Conservation (phyloP, 2,888 invertebrate species). For the Yponomeuta evonymella region DNA sequence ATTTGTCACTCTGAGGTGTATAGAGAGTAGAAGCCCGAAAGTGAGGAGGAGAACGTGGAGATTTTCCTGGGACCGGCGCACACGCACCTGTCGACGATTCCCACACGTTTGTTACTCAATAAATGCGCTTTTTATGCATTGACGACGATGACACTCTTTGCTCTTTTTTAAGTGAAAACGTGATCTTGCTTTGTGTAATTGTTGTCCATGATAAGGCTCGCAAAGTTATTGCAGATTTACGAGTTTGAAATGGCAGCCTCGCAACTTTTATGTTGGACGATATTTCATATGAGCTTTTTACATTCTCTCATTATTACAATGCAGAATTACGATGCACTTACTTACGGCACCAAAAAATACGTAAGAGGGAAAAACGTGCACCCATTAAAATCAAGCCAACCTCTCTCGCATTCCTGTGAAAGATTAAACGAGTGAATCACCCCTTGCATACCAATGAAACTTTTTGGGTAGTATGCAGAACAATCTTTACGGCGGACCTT, state of each 20-base stretch:
- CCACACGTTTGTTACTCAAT: slow-evolving; percentile 62
- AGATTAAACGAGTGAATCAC: neutral
- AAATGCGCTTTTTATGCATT: slow-evolving; percentile 61
- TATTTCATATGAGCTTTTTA: too few species aligned
- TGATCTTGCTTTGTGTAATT: slow-evolving; percentile 5
- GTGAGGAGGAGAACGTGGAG: neutral
- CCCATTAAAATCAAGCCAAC: neutral
- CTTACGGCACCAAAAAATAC: neutral
- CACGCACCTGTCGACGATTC: slow-evolving; percentile 57
- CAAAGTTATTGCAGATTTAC: neutral
- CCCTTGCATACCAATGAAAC: neutral
- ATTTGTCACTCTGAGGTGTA: too few species aligned
- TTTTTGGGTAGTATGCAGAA: neutral
- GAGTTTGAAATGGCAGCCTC: neutral
- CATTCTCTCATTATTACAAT: neutral
- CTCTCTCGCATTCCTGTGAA: neutral
- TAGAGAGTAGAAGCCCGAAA: neutral
- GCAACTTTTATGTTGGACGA: neutral
- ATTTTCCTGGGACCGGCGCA: slow-evolving; percentile 2
- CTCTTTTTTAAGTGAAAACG: slow-evolving; percentile 30
- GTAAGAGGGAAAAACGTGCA: neutral
- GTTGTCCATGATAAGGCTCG: neutral
- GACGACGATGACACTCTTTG: slow-evolving; percentile 31
- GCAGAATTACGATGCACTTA: neutral
- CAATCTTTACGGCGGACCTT: neutral